A percentile compares a stretch with the other conserved stretches of the same genome.
phyloP scores from a whole-genome alignment of 2,113 vertebrate species.

The Corapipo altera region DNA sequence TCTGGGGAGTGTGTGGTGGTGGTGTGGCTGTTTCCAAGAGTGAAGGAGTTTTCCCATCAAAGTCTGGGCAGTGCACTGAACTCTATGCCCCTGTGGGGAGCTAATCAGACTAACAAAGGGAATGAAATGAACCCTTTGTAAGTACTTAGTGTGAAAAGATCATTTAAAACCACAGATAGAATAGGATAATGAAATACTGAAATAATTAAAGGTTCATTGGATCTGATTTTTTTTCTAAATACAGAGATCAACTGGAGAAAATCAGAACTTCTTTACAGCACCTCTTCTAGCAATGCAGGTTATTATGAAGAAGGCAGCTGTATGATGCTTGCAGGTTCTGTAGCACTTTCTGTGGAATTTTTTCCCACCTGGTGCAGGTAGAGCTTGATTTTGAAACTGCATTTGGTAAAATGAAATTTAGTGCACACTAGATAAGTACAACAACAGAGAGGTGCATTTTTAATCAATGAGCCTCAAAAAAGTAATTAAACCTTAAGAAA shows the following conservation, averaged over 20 bases:
- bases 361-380: background rate
- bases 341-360: background rate
- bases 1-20: background rate
- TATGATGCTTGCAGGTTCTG: background rate
- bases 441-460: background rate
- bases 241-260: background rate
- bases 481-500: background rate
- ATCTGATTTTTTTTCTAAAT: background rate
- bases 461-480: background rate
- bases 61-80: background rate
- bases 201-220: background rate
- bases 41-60: background rate
- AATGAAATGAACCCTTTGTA: rapidly evolving
- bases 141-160: background rate
- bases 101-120: background rate
- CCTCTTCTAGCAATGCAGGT: background rate
- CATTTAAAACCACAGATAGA: background rate
- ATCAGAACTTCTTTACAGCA: background rate
- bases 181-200: background rate
- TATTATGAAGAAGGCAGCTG: background rate
- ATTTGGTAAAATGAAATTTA: background rate
- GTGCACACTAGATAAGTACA: background rate
- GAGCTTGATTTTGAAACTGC: background rate
- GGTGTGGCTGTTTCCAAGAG: background rate
- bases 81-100: background rate